Evolutionary conservation across 2,113 vertebrate genomes (phyloP), one percentile per base, ranked within the genome.

Genomic region (Gracilinanus agilis): DNA sequence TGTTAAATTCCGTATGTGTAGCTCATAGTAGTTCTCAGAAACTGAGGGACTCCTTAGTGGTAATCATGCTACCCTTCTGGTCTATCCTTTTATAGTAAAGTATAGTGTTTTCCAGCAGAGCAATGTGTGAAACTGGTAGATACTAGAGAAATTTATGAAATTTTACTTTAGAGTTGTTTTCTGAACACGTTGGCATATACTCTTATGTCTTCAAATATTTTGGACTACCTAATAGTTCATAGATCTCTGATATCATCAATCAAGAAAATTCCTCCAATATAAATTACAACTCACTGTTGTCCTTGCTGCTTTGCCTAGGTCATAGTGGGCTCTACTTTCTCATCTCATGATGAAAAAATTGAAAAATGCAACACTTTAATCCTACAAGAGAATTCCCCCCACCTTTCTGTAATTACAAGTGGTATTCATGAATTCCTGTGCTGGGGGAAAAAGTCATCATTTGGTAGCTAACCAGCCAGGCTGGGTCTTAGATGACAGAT

Each of bases 331-430:
- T 83, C n/a, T 83, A 19, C n/a, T 83, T 83, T 13, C 61, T 75
- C 61, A 75, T 75, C 67, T 83, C 19, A 40, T 40, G n/a, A 40
- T 83, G 34, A 83, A 83, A n/a, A 40, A 83, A n/a, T 83, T 83
- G 67, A 83, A 83, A 83, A 83, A 83, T 19, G 40, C n/a, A 83
- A 83, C 19, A 83, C 7, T 21, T 40, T 34, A 83, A 40, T 83
- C n/a, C 16, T 83, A 16, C 67, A 83, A 40, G 67, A 40, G 67
- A 40, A 21, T 83, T 40, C 19, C 19, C 67, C 67, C n/a, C n/a
- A 83, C 67, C 67, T 34, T 83, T 83, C n/a, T 83, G 67, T 83
- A 83, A 83, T 40, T 83, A 83, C 67, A 83, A 83, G 67, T 83
- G n/a, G n/a, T 83, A 83, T 83, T 83, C 67, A 83, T 83, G 67